Evolutionary conservation across 2,888 invertebrate species (phyloP).

Genomic region (Rosalia funebris): DNA sequence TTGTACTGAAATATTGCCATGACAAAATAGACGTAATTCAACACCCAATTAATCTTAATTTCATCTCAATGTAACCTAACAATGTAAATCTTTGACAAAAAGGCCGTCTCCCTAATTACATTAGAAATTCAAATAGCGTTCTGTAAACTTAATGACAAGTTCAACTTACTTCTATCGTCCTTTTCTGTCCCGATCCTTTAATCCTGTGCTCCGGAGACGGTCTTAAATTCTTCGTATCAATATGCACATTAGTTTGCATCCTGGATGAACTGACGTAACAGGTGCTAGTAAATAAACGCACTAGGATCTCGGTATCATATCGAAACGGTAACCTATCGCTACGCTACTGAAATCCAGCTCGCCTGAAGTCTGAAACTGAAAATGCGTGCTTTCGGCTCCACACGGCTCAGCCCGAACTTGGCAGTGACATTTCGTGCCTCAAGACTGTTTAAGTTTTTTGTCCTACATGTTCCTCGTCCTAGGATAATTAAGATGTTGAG

Average conservation of each 20-base stretch:
- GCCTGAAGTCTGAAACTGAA: slow-evolving; percentile 36
- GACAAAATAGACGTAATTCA: too few species aligned
- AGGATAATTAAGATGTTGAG: slow-evolving; percentile 8
- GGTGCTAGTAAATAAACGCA: slow-evolving; percentile 41
- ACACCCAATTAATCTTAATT: too few species aligned
- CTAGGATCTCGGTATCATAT: slow-evolving; percentile 27
- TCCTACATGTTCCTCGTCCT: background rate
- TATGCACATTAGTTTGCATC: slow-evolving; percentile 82
- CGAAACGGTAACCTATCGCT: slow-evolving; percentile 25
- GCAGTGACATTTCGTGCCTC: slow-evolving; percentile 46
- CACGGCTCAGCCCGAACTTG: slow-evolving; percentile 49
- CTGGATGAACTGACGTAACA: slow-evolving; percentile 38
- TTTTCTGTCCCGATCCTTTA: slow-evolving; percentile 64
- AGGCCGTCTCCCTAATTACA: slow-evolving; percentile 24
- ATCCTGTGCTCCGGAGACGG: slow-evolving; percentile 72
- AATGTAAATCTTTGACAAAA: slow-evolving; percentile 6
- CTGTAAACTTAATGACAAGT: slow-evolving; percentile 17
- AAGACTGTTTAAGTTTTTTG: slow-evolving; percentile 13
- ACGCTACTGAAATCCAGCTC: slow-evolving; percentile 36
- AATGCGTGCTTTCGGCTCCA: slow-evolving; percentile 46
- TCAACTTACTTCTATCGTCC: slow-evolving; percentile 67
- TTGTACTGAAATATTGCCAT: too few species aligned
- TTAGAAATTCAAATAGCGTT: slow-evolving; percentile 24
- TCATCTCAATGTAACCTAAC: background rate
- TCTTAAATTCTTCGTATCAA: slow-evolving; percentile 75